These are phyloP conservation scores for Poecilia gillii DNA, from an alignment of 2,797 vertebrate species.

Conservation along the genomic window DNA sequence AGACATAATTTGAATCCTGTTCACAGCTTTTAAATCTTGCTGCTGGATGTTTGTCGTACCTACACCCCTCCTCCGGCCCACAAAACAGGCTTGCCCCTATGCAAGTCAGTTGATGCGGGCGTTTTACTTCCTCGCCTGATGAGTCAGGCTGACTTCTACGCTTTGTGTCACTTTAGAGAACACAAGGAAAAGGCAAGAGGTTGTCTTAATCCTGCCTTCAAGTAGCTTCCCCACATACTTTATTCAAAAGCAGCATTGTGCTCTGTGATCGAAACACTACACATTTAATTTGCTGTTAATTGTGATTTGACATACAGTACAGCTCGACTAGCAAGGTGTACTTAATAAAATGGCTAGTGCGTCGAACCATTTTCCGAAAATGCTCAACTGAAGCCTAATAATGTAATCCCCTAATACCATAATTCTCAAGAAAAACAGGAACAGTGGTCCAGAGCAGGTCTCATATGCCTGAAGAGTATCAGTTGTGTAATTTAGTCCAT, in stretches of 20 bases:
- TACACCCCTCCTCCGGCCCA: neutral
- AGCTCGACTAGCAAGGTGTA: neutral
- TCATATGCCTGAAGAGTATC: slow-evolving; percentile 45
- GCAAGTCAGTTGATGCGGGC: neutral
- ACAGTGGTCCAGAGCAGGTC: slow-evolving; percentile 19
- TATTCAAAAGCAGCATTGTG: neutral
- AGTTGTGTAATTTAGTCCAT: slow-evolving; percentile 47
- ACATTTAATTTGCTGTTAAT: neutral
- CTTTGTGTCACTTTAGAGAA: neutral
- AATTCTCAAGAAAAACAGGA: slow-evolving; percentile 17
- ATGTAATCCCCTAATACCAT: slow-evolving; percentile 2
- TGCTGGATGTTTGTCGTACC: neutral
- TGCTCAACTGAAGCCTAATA: neutral
- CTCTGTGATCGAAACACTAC: neutral
- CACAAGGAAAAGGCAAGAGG: neutral
- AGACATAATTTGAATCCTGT: neutral
- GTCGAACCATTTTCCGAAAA: neutral
- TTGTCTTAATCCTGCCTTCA: neutral
- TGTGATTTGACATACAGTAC: neutral
- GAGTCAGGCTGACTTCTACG: neutral
- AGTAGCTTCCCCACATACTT: neutral
- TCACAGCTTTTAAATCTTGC: neutral
- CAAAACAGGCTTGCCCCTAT: neutral
- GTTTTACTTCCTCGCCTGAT: neutral
- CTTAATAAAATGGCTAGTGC: neutral